phyloP scores from a whole-genome alignment of 1,140 invertebrate genomes.

The Lepidostoma basale region DNA sequence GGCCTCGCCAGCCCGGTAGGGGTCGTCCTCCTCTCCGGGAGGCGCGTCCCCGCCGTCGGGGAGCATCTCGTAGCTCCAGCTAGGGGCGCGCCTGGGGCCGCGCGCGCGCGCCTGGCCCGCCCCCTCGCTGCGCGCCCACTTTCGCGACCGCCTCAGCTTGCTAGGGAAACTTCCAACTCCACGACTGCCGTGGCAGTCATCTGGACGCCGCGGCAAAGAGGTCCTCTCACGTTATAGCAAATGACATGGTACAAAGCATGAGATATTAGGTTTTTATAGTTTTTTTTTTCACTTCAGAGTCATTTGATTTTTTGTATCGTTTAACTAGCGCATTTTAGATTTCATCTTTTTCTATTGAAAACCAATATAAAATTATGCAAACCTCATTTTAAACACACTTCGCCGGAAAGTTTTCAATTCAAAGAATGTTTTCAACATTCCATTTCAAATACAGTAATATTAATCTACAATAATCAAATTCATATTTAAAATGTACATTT shows the following conservation, averaged over 20 bases:
- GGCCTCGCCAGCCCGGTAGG: slow-evolving; percentile 41
- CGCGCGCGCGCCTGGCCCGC: slow-evolving; percentile 50
- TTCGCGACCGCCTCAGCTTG: slow-evolving; percentile 24
- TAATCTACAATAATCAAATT: no score
- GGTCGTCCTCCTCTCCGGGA: slow-evolving; percentile 55
- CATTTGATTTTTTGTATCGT: not conserved
- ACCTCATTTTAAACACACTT: no score
- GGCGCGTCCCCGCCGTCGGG: slow-evolving; percentile 49
- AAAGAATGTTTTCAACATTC: no score
- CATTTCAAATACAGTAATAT: no score
- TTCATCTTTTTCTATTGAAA: no score
- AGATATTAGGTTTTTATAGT: not conserved
- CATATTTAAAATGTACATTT: no score
- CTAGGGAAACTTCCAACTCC: slow-evolving; percentile 1
- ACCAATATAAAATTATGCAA: no score
- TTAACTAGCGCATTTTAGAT: no score
- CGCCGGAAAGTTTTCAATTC: no score
- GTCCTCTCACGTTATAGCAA: not conserved
- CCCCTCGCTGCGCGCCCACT: slow-evolving; percentile 50
- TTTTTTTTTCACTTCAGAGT: no score
- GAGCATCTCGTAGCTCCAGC: slow-evolving; percentile 65
- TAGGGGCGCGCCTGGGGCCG: slow-evolving; percentile 49
- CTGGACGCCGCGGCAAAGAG: not conserved
- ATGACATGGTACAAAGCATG: not conserved
- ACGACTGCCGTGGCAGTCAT: not conserved